Percentiles rank a stretch among this genome's conserved stretches.
Evolutionary conservation across 2,888 invertebrate species (phyloP).

Genomic region (Polietes domitor): DNA sequence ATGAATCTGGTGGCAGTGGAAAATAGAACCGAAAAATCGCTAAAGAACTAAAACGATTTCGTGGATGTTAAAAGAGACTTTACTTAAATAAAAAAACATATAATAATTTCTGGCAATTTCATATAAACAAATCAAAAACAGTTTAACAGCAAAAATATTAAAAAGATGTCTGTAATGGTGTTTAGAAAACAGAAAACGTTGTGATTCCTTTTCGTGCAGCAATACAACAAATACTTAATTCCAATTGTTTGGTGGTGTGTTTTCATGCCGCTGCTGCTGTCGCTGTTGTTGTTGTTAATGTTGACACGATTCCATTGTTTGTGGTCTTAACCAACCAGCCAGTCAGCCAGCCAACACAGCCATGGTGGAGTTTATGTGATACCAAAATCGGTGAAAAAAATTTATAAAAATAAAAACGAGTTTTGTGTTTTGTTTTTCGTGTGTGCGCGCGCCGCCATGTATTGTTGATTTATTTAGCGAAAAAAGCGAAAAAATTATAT

Average conservation of each 20-base stretch:
- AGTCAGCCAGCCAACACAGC: not conserved
- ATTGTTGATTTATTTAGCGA: conserved; percentile 17
- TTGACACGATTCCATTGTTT: conserved; percentile 40
- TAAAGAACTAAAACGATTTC: not conserved
- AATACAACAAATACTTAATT: not conserved
- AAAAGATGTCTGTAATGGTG: not conserved
- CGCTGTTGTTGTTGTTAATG: conserved; percentile 19
- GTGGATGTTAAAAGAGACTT: not conserved
- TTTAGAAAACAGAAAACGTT: not conserved
- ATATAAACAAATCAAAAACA: not conserved
- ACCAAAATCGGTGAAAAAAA: not conserved
- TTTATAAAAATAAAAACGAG: conserved; percentile 20
- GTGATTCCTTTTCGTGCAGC: not conserved
- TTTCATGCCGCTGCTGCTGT: not conserved
- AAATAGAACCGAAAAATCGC: not conserved
- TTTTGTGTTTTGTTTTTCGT: conserved; percentile 5
- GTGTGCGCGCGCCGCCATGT: not conserved
- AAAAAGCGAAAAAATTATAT: not conserved
- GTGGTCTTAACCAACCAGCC: conserved; percentile 15
- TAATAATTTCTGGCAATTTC: not conserved
- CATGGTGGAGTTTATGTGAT: conserved; percentile 25
- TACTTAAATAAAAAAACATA: not conserved
- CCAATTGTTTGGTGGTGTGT: conserved; percentile 31
- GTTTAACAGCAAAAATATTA: not conserved
- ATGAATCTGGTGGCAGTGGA: not conserved